Base-by-base conservation (phyloP, 2,113 vertebrate species). In the Rhabdornis inornatus region DNA sequence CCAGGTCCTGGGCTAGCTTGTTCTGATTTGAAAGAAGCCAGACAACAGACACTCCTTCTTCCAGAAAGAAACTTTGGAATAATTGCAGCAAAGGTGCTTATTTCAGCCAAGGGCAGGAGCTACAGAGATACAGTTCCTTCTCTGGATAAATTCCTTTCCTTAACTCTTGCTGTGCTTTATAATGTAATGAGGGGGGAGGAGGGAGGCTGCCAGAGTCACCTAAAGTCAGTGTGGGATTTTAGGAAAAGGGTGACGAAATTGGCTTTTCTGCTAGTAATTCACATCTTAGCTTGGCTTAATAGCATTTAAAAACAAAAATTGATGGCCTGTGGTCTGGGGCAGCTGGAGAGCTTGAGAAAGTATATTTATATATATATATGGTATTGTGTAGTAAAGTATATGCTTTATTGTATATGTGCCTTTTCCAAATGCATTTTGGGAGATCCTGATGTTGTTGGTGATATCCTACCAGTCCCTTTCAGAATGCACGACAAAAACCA, bases 391-490 rank as follows among this genome's bases (percentile, higher is more conserved):
- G 91, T 96, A 97, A 95, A 57, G 63, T 74, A 88, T 70, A 93
- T 52, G 85, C 89, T 96, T 94, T 83, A 97, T 97, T 96, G 93
- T 97, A 91, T 95, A 96, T 87, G 97, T 98, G 98, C 98, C 98
- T 98, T 98, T 97, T 97, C 89, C 95, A 97, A 90, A 97, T 95
- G 89, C 96, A 94, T 98, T 97, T 95, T 96, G 91, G 81, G 93
- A 95, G 94, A 86, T 76, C 24, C 23, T 74, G 70, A 71, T 94
- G 92, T 95, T 42, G 2, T 23, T 93, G 33, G 11, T 82, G 89
- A 44, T 87, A 71, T 88, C 90, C 77, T 70, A 28, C 61, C 50
- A 30, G 83, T 89, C 83, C 90, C 94, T 97, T 96, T 92, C 91
- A 91, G 83, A 96, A 93, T 96, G 94, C 96, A 85, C 6, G 18